Conservation (phyloP, 1,140 invertebrate species). For the Holcopasites calliopsidis region DNA sequence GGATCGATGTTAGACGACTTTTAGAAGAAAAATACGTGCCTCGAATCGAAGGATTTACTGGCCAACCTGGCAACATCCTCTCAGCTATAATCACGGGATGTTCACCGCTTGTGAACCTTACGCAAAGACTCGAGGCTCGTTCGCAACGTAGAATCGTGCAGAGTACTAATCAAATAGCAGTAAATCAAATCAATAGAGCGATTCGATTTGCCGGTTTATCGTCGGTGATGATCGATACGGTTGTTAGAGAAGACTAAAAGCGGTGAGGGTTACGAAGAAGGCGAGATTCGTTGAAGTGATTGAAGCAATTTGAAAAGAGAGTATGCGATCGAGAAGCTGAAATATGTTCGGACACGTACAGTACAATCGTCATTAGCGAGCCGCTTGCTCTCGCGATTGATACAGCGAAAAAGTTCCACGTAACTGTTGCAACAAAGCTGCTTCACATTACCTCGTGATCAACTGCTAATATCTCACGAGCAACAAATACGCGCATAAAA, state of each 20-base stretch:
- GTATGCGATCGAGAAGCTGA: slow-evolving; percentile 40
- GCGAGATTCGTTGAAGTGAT: slow-evolving; percentile 51
- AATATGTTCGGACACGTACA: slow-evolving; percentile 30
- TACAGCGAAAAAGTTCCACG: slow-evolving; percentile 16
- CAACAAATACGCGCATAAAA: neutral
- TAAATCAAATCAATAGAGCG: slow-evolving; percentile 19
- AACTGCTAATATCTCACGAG: neutral
- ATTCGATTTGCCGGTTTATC: slow-evolving; percentile 40
- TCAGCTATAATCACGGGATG: neutral
- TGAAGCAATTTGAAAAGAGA: slow-evolving; percentile 39
- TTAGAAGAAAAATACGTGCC: slow-evolving; percentile 31
- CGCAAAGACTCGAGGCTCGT: slow-evolving; percentile 28
- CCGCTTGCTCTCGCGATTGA: neutral
- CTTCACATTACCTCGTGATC: neutral
- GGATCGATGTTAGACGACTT: slow-evolving; percentile 25
- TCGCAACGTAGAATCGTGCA: neutral
- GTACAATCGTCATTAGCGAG: slow-evolving; percentile 13
- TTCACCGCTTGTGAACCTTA: neutral
- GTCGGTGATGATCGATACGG: slow-evolving; percentile 35
- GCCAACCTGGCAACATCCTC: neutral
- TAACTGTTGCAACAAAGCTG: slow-evolving; percentile 25
- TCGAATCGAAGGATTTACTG: slow-evolving; percentile 18
- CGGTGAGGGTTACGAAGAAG: slow-evolving; percentile 32
- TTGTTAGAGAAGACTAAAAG: slow-evolving; percentile 26
- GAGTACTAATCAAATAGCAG: slow-evolving; percentile 6